Evolutionary conservation across 2,113 vertebrate genomes (phyloP).

Genomic region (Orientallactaga bullata): DNA sequence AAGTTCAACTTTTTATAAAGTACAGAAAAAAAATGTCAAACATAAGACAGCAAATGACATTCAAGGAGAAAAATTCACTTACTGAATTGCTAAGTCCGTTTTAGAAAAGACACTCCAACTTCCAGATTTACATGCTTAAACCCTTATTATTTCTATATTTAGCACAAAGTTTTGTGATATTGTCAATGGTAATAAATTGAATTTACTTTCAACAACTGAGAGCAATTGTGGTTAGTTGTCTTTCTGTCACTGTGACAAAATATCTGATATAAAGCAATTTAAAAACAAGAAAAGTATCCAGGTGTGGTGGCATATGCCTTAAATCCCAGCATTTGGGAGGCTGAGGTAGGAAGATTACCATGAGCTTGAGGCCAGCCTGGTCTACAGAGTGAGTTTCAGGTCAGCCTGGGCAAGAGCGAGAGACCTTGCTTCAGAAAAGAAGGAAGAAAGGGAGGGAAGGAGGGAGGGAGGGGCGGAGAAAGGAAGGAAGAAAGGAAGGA

Average conservation of each 20-base stretch:
- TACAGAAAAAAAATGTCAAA: background rate
- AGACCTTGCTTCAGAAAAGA: too few relatives aligned
- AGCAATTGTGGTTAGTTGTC: background rate
- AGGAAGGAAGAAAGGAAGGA: too few relatives aligned
- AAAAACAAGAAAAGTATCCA: background rate
- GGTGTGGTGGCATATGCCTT: background rate
- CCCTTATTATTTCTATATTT: conserved; percentile 23
- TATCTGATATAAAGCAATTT: background rate
- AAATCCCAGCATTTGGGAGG: too few relatives aligned
- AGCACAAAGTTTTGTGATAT: background rate
- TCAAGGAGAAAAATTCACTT: conserved; percentile 53
- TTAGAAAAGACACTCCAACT: conserved; percentile 31
- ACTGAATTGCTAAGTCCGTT: conserved; percentile 3
- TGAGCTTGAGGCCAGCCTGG: too few relatives aligned
- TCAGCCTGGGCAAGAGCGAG: too few relatives aligned
- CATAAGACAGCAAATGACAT: background rate
- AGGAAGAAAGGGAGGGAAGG: too few relatives aligned
- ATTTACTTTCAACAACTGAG: conserved; percentile 52
- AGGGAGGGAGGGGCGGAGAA: too few relatives aligned
- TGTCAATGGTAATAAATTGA: background rate
- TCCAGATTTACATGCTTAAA: conserved; percentile 4
- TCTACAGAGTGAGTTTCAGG: too few relatives aligned
- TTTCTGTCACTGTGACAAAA: background rate
- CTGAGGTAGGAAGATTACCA: too few relatives aligned
- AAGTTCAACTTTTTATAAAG: background rate